phyloP scores from a whole-genome alignment of 2,797 vertebrate genomes.

The Typhlichthys subterraneus region DNA sequence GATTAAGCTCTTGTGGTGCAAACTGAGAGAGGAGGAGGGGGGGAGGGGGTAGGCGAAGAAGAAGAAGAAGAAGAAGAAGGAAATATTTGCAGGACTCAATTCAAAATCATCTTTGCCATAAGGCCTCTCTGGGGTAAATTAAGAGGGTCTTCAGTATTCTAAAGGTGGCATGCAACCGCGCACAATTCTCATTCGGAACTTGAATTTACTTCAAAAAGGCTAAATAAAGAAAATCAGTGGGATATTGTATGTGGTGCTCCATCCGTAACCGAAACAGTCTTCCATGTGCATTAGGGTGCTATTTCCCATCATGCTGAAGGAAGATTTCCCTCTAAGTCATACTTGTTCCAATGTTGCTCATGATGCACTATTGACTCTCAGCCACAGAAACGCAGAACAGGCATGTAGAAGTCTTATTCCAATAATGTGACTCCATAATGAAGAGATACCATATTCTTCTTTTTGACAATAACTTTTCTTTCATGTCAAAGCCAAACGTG shows the following conservation, averaged over 20 bases:
- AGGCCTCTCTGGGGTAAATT: slow-evolving; percentile 70
- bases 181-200: slow-evolving; percentile 56
- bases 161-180: slow-evolving; percentile 62
- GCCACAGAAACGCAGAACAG: slow-evolving; percentile 26
- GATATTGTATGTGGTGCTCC: slow-evolving; percentile 33
- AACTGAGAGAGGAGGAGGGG: slow-evolving; percentile 30
- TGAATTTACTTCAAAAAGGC: slow-evolving; percentile 38
- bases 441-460: slow-evolving; percentile 34
- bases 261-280: slow-evolving; percentile 34
- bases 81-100: slow-evolving; percentile 69
- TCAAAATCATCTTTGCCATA: slow-evolving; percentile 69
- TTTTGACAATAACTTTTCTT: slow-evolving; percentile 36
- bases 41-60: slow-evolving; percentile 42
- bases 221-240: slow-evolving; percentile 48
- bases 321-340: slow-evolving; percentile 14
- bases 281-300: slow-evolving; percentile 37
- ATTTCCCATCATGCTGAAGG: slow-evolving; percentile 33
- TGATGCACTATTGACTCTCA: slow-evolving; percentile 38
- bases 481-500: slow-evolving; percentile 45
- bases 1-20: slow-evolving; percentile 69
- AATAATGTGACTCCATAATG: slow-evolving; percentile 16
- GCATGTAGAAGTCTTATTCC: slow-evolving; percentile 20
- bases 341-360: slow-evolving; percentile 36
- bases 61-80: slow-evolving; percentile 46
- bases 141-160: slow-evolving; percentile 50